A percentile compares a stretch with the other conserved stretches of the same genome.
These are phyloP conservation scores for Tichodroma muraria DNA, from an alignment of 2,113 vertebrate species.

Conservation along the genomic window DNA sequence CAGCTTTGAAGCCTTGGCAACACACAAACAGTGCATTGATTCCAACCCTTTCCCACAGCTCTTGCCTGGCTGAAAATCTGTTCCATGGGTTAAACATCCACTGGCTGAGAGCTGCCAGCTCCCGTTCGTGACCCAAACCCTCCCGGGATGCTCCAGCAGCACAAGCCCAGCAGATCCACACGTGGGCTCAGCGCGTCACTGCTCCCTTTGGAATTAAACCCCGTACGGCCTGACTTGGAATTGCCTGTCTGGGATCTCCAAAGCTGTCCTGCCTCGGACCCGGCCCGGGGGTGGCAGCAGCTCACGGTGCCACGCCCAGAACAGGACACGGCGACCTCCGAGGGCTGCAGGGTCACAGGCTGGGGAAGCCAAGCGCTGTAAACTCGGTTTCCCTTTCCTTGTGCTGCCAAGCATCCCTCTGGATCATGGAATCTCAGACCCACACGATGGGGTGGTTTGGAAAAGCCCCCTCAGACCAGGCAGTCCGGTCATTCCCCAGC, in stretches of 20 bases:
- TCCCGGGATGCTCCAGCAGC: neutral
- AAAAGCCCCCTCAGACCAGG: neutral
- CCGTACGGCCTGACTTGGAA: fast-evolving
- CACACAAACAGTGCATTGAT: neutral
- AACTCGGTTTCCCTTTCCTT: neutral
- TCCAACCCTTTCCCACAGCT: neutral
- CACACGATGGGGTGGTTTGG: neutral
- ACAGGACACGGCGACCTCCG: neutral
- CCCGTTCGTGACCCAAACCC: neutral
- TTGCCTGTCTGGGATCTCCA: neutral
- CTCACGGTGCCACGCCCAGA: fast-evolving
- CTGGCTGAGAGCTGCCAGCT: neutral
- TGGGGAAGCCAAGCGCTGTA: neutral
- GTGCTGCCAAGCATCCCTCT: neutral
- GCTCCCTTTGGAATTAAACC: neutral
- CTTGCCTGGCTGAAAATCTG: neutral
- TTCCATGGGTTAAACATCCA: neutral
- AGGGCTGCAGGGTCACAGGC: neutral
- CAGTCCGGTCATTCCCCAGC: neutral
- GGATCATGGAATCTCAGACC: fast-evolving
- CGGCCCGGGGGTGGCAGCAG: neutral
- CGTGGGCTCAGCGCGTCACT: neutral
- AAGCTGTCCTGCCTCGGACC: neutral
- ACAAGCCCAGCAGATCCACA: no score
- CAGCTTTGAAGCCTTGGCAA: neutral